Base-by-base conservation (phyloP, 2,113 vertebrate genomes). In the Suncus etruscus region DNA sequence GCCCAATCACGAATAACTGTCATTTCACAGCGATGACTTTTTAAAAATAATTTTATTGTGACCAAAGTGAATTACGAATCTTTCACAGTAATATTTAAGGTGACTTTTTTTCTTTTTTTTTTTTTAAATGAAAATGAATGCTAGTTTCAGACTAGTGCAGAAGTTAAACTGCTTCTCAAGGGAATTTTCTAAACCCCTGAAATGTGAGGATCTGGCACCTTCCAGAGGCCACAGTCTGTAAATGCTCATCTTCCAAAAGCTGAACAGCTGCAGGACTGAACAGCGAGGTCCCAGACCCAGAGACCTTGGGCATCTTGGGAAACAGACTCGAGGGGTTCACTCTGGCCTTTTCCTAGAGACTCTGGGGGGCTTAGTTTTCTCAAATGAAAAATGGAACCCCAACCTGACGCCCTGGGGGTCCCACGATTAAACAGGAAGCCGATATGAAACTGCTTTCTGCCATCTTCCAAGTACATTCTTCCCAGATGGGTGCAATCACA, bases 141-240 rank as follows among this genome's bases (percentile, higher is more conserved):
- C 29, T n/a, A 25, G 27, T 29, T 76, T 12, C 58, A 48, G 25
- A n/a, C 54, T 39, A 66, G 25, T 47, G 65, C 31, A 18, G 12
- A 27, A 80, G 9, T 58, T 3, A 45, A 70, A 54, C 27, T 27
- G 8, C n/a, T 48, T 48, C 82, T 92, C 39, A 25, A 76, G 91
- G 29, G 11, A 61, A 87, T 8, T 50, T 39, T 85, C 68, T 88
- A 31, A 66, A 47, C 86, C 72, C 91, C 72, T 80, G 51, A 94
- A 95, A 86, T 75, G 45, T 94, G 86, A 94, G 83, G 63, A 12
- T 76, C 83, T 95, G 83, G 95, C 90, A 66, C 92, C 96, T 83
- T 73, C 95, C 65, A 90, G 94, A 95, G 96, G 96, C 48, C 80
- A 90, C 20, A 85, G 90, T 39, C 48, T 86, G 80, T 90, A 95